Percentiles rank a stretch among this genome's conserved stretches.
Evolutionary conservation across 2,797 vertebrate species (phyloP).

Genomic region (Pantherophis alleghaniensis): DNA sequence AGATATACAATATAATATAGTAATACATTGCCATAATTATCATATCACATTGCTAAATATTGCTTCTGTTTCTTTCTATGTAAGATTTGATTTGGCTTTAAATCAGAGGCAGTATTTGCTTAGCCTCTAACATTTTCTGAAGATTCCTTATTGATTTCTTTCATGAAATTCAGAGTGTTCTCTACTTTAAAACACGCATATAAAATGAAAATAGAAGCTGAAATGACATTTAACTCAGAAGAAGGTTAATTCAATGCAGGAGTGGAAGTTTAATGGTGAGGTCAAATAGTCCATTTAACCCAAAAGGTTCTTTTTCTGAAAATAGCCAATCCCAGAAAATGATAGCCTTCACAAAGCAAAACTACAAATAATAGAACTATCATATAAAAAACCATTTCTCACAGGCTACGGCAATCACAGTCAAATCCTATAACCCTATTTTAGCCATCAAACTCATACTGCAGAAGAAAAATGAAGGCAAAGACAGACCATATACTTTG

Average conservation of each 20-base stretch:
- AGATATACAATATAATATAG: neutral
- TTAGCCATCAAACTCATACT: neutral
- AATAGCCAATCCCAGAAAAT: neutral
- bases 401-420: too few relatives aligned
- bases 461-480: neutral
- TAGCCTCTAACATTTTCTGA: neutral
- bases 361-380: neutral
- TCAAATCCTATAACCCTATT: neutral
- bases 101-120: neutral
- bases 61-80: neutral
- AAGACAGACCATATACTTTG: neutral
- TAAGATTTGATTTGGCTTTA: neutral
- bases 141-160: neutral
- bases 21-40: neutral
- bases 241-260: neutral
- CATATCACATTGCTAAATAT: neutral
- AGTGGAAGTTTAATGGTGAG: neutral
- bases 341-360: neutral
- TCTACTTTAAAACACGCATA: neutral
- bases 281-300: neutral
- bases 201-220: slow-evolving; percentile 2
- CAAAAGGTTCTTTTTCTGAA: neutral
- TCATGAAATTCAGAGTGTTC: neutral
- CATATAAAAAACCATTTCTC: neutral
- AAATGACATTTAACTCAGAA: neutral